A percentile compares a stretch with the other conserved stretches of the same genome.
Evolutionary conservation across 2,113 vertebrate genomes (phyloP).

Genomic region (Myrmecophaga tridactyla): DNA sequence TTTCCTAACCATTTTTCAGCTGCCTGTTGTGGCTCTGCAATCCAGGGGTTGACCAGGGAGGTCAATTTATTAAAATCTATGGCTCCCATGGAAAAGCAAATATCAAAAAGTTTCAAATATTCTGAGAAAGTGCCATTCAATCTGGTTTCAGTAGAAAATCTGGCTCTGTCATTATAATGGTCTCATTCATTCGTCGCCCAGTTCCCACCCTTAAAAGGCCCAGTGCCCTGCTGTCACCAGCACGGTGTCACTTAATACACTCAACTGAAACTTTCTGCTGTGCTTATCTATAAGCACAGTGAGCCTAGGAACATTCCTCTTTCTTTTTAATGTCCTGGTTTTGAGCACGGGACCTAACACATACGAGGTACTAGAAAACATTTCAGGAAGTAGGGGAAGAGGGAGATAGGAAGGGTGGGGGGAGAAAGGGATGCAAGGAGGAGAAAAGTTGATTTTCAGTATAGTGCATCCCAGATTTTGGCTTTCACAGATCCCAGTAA

Average conservation of each 20-base stretch:
- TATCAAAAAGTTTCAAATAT: not conserved
- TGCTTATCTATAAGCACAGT: not conserved
- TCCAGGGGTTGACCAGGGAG: not conserved
- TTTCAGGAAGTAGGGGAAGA: not conserved
- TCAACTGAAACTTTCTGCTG: not conserved
- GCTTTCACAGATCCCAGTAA: not conserved
- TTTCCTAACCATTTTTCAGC: not conserved
- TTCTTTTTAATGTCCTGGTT: not conserved
- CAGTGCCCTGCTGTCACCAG: not conserved
- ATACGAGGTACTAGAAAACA: not conserved
- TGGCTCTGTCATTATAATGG: not conserved
- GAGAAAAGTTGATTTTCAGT: not conserved
- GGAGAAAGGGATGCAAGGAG: no score
- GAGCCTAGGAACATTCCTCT: not conserved
- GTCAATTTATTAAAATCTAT: not conserved
- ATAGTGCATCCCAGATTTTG: not conserved
- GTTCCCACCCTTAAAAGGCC: not conserved
- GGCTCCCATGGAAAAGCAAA: not conserved
- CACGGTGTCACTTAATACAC: not conserved
- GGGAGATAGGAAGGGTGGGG: not conserved
- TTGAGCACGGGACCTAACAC: not conserved
- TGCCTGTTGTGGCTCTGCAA: not conserved
- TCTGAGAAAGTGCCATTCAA: not conserved
- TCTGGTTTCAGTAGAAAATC: not conserved
- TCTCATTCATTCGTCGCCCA: not conserved